phyloP scores from a whole-genome alignment of 2,888 invertebrate species.

The Ochropleura plecta region DNA sequence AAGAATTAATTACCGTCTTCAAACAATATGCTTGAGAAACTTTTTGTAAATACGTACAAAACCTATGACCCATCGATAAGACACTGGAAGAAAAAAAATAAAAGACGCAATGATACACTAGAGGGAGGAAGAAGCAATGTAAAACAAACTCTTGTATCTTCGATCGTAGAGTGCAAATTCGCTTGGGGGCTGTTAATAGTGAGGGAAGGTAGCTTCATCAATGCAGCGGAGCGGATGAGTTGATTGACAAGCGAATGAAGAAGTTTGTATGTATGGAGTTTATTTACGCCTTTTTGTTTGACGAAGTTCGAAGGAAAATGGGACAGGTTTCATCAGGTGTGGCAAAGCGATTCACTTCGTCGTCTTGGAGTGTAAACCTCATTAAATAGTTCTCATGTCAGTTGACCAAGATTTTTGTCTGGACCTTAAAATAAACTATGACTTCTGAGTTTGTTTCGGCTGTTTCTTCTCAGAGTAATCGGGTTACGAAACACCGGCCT shows the following conservation, averaged over 20 bases:
- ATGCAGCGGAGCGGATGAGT: constrained; percentile 52
- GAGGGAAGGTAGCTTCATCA: constrained; percentile 38
- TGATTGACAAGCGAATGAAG: constrained; percentile 58
- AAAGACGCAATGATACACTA: constrained; percentile 53
- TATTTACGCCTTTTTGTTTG: constrained; percentile 19
- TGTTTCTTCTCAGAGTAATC: no score
- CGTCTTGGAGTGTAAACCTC: no score
- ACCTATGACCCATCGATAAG: constrained; percentile 50
- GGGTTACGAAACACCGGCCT: no score
- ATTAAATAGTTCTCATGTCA: no score
- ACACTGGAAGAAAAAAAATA: constrained; percentile 56
- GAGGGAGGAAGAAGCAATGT: constrained; percentile 22
- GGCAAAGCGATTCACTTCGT: not conserved
- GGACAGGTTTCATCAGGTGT: not conserved
- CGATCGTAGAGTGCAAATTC: constrained; percentile 42
- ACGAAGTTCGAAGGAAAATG: constrained; percentile 10
- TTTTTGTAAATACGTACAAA: constrained; percentile 25
- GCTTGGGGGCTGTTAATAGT: constrained; percentile 52
- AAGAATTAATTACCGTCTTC: not conserved
- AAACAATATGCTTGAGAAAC: constrained; percentile 39
- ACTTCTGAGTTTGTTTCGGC: no score
- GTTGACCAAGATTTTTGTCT: no score
- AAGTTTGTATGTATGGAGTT: constrained; percentile 37
- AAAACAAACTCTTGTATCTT: constrained; percentile 45
- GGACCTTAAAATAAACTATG: no score